Base-by-base conservation (phyloP, 2,888 invertebrate genomes). In the Balanococcus diminutus region DNA sequence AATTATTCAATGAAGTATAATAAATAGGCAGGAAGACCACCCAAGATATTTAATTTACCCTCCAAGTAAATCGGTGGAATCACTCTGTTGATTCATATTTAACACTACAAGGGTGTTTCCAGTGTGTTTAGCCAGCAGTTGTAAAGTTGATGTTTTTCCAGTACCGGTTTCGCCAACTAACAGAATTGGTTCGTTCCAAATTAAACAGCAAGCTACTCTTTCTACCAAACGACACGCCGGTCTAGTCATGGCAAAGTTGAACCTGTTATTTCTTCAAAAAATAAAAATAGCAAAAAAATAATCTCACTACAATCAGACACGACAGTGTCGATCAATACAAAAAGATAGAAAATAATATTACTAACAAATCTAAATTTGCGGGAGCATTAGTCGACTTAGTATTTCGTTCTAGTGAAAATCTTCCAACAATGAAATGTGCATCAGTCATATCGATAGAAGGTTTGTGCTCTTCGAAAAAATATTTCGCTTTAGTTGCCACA, bases 1-100 rank as follows among this genome's bases (percentile, higher is more conserved):
- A 16, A n/a, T 31, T 19, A 39, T 1, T 39, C 39, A 9, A 8
- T 39, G 16, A 46, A n/a, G n/a, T n/a, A n/a, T n/a, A n/a, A n/a
- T n/a, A n/a, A n/a, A n/a, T n/a, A n/a, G 1, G n/a, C n/a, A 16
- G n/a, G n/a, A n/a, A 46, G 46, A 16, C 2, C 5, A 46, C 46
- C 2, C 14, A 28, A 67, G 3, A 9, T 56, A 22, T 8, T 22
- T 6, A n/a, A 88, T 88, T 88, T 88, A 96, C 87, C 99, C 99
- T 86, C 99, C 99, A 0, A 99, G 92, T 56, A 99, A 92, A 91
- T 99, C 99, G 0, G 97, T 95, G 9, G 96, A 96, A 90, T 99
- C 99, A 79, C 98, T 98, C 89, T 99, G 99, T 89, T 99, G 98
- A 89, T 98, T 99, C 96, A 99, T 96, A 89, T 99, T 99, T 31